These are phyloP conservation scores for Tetropium fuscum DNA, from an alignment of 2,888 invertebrate genomes.

Conservation along the genomic window DNA sequence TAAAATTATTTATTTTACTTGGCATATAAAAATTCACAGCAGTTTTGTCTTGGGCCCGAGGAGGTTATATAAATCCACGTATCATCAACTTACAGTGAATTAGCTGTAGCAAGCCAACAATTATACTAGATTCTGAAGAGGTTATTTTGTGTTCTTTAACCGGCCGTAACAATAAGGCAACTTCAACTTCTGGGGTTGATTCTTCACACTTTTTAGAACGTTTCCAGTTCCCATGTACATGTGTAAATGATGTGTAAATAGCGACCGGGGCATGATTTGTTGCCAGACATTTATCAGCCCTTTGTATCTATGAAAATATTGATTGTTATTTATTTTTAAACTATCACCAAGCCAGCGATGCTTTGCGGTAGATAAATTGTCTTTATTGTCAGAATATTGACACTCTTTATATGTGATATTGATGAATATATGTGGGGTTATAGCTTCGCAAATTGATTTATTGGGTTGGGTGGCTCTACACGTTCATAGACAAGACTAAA, in stretches of 20 bases:
- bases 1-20: no score
- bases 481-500: no score
- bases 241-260: constrained; percentile 56
- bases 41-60: no score
- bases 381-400: constrained; percentile 30
- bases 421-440: constrained; percentile 25
- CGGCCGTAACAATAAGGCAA: constrained; percentile 43
- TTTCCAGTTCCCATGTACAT: constrained; percentile 44
- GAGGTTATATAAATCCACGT: no score
- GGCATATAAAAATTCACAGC: no score
- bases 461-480: no score
- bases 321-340: constrained; percentile 44
- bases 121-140: constrained; percentile 47
- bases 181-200: constrained; percentile 53
- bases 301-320: constrained; percentile 47
- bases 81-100: constrained; percentile 24
- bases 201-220: constrained; percentile 54
- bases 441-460: no score
- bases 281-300: constrained; percentile 47
- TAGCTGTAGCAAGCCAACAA: constrained; percentile 21
- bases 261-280: constrained; percentile 52
- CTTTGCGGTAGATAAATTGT: constrained; percentile 32
- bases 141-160: constrained; percentile 53
- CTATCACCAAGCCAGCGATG: constrained; percentile 15
- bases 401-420: constrained; percentile 24